Evolutionary conservation across 2,113 vertebrate species (phyloP), one percentile per base, ranked within the genome.

Genomic region (Kryptolebias marmoratus): DNA sequence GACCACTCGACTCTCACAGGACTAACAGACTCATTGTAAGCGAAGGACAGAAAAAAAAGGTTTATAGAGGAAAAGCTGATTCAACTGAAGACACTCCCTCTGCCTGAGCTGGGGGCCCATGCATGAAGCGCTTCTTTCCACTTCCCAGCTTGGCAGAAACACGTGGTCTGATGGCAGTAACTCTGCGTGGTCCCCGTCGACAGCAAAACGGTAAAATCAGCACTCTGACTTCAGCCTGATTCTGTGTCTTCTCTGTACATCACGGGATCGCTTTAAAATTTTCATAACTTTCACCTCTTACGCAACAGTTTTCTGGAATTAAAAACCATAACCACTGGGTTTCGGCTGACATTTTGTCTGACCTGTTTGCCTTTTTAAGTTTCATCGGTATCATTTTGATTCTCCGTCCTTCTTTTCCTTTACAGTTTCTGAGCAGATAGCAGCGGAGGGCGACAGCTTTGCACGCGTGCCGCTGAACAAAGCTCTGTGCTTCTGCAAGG

Each of bases 61-160:
- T 16, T 48, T 22, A 39, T 31, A 63, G 66, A 69, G 68, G 70
- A 84, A 88, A 80, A 85, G 62, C 75, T 75, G 80, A 83, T 82
- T 83, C 81, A 64, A 86, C 70, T 61, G 75, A 80, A 84, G 64
- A 54, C 30, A 15, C 82, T 71, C 31, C 62, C 53, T 54, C 65
- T 57, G 72, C 63, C 53, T 57, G 57, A 79, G 79, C 71, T 18
- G 56, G 64, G 39, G 64, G 69, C 65, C 4, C 49, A 68, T 12
- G 69, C 16, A 31, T 7, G 2, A 61, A 79, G 68, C 36, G 48
- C 54, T 63, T 61, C 65, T 71, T 75, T 78, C 64, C 62, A 36
- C 45, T 28, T 73, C 55, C 44, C 28, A 32, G 74, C 39, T 71
- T 76, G 62, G 66, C 71, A 82, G 11, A 79, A 83, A 65, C 73